Evolutionary conservation across 2,113 vertebrate species (phyloP).

Genomic region (Rallus limicola): DNA sequence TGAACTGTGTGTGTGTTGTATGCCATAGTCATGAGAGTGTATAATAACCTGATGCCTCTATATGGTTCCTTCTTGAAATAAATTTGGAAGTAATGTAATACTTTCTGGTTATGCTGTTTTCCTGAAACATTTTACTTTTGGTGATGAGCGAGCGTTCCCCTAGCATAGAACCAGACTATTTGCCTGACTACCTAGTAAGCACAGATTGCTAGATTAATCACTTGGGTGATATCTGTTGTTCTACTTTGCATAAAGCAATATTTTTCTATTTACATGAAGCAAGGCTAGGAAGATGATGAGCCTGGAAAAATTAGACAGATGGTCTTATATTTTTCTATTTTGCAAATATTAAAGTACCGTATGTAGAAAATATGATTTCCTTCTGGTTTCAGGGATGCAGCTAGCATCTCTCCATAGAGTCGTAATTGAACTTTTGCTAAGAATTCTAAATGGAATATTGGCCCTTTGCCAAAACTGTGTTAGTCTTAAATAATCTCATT

Average conservation of each 20-base stretch:
- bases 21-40: neutral
- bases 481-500: neutral
- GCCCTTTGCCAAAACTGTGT: neutral
- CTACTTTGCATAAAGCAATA: neutral
- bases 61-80: slow-evolving; percentile 26
- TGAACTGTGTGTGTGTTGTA: neutral
- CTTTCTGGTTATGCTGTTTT: neutral
- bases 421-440: neutral
- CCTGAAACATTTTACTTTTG: slow-evolving; percentile 33
- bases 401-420: neutral
- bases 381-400: neutral
- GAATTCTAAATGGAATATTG: neutral
- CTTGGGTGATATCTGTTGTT: neutral
- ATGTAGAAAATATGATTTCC: neutral
- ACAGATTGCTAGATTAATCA: neutral
- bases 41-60: neutral
- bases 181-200: neutral
- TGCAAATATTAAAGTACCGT: neutral
- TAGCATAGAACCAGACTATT: neutral
- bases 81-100: slow-evolving; percentile 1
- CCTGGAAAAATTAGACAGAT: neutral
- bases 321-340: neutral
- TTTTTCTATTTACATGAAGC: slow-evolving; percentile 21
- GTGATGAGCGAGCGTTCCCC: neutral
- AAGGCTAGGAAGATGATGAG: neutral